A percentile compares a stretch with the other conserved stretches of the same genome.
Conservation (phyloP, 2,797 vertebrate species). For the Eupleurogrammus muticus region DNA sequence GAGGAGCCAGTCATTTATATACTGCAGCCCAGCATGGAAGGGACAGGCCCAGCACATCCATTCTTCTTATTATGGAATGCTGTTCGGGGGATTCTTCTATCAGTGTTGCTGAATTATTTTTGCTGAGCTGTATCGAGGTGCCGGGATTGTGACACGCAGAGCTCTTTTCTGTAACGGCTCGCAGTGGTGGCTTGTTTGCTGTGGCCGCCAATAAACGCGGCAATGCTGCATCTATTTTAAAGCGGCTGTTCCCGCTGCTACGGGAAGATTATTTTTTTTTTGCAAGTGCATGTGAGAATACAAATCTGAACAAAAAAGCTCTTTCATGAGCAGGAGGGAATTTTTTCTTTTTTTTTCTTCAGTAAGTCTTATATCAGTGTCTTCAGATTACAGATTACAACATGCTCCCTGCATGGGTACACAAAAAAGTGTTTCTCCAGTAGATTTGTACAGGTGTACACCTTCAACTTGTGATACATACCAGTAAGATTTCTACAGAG, state of each 20-base stretch:
- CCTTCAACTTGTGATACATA: not conserved
- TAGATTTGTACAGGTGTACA: not conserved
- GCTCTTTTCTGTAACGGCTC: constrained; percentile 13
- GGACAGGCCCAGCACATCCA: constrained; percentile 26
- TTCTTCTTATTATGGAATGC: constrained; percentile 40
- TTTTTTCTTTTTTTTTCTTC: not conserved
- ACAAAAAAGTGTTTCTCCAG: not conserved
- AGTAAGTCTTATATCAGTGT: not conserved
- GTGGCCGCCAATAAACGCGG: constrained; percentile 26
- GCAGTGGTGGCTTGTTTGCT: constrained; percentile 24
- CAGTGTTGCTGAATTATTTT: constrained; percentile 33
- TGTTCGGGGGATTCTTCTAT: constrained; percentile 16
- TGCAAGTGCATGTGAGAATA: not conserved
- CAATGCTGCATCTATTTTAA: constrained; percentile 28
- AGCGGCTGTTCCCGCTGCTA: constrained; percentile 1
- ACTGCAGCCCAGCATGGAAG: constrained; percentile 25
- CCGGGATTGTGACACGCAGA: constrained; percentile 13
- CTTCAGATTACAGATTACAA: constrained; percentile 10
- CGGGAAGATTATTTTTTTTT: constrained; percentile 16
- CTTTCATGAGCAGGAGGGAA: not conserved
- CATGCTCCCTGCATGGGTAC: not conserved
- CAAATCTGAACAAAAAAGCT: not conserved
- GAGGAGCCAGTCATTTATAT: constrained; percentile 52
- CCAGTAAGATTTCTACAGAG: not conserved
- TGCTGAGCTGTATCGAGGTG: constrained; percentile 21